Percentiles rank a stretch among this genome's conserved stretches.
Conservation (phyloP, 1,140 invertebrate species). For the Bicyclus anynana region DNA sequence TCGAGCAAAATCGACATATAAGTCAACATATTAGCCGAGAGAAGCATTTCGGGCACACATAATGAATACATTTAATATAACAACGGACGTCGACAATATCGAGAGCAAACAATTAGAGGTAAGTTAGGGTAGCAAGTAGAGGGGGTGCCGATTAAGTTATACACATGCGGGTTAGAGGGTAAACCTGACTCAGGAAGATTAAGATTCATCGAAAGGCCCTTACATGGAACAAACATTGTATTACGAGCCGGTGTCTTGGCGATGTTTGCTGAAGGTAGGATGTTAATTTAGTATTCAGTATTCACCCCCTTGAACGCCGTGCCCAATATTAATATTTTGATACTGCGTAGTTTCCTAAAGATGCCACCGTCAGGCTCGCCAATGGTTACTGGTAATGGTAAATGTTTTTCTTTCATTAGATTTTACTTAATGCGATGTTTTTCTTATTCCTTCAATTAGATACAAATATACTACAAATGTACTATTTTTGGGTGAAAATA, state of each 20-base stretch:
- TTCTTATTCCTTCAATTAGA: no score
- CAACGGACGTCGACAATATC: conserved; percentile 59
- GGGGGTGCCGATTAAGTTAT: conserved; percentile 70
- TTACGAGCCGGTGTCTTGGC: conserved; percentile 64
- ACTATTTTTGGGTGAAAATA: no score
- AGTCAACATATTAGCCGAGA: conserved; percentile 10
- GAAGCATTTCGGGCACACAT: conserved; percentile 13
- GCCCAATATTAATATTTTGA: conserved; percentile 68
- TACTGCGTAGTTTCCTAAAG: conserved; percentile 26
- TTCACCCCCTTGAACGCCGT: conserved; percentile 56
- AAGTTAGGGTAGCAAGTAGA: conserved; percentile 53
- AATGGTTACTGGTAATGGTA: no score
- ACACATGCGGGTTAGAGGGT: conserved; percentile 71
- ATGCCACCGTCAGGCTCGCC: neutral
- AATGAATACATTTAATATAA: conserved; percentile 33
- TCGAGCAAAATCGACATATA: neutral
- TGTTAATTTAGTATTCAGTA: conserved; percentile 74
- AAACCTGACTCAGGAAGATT: conserved; percentile 74
- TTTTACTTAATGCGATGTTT: no score
- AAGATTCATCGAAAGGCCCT: conserved; percentile 73
- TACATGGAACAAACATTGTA: conserved; percentile 74
- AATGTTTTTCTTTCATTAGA: no score
- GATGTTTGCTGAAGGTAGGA: conserved; percentile 70
- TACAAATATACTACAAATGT: no score
- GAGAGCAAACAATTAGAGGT: conserved; percentile 73